phyloP scores from a whole-genome alignment of 2,113 vertebrate species.

The Cnemophilus loriae region DNA sequence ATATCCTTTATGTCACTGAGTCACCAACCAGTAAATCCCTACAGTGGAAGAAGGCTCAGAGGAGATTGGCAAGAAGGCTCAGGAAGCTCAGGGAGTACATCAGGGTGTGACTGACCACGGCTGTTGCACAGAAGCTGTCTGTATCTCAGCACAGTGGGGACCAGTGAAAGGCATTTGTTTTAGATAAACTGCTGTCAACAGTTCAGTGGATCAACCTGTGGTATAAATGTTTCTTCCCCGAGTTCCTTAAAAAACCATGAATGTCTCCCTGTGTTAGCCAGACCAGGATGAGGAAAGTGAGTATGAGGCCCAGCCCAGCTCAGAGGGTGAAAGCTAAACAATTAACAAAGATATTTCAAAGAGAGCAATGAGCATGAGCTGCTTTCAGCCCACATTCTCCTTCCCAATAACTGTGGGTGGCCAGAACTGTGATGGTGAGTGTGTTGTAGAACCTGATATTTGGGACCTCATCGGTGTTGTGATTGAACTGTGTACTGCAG shows the following conservation, averaged over 20 bases:
- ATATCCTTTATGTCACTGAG: background rate
- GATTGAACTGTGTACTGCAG: rapidly evolving
- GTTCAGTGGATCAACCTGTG: background rate
- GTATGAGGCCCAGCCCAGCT: rapidly evolving
- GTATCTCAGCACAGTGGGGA: background rate
- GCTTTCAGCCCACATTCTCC: rapidly evolving
- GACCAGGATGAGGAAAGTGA: background rate
- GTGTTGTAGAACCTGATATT: background rate
- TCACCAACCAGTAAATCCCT: background rate
- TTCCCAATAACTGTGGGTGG: rapidly evolving
- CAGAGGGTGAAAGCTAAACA: background rate
- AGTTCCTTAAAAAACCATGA: background rate
- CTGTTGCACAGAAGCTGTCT: background rate
- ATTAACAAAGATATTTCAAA: background rate
- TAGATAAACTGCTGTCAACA: background rate
- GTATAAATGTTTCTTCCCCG: background rate
- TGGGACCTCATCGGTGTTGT: background rate
- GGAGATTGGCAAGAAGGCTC: rapidly evolving
- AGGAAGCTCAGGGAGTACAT: background rate
- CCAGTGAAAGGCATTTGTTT: background rate
- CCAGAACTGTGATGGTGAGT: rapidly evolving
- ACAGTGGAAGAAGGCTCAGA: background rate
- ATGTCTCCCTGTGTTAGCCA: background rate
- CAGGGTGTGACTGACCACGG: background rate
- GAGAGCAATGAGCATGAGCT: background rate